Conservation (phyloP, 2,888 invertebrate genomes). For the Orgyia antiqua region DNA sequence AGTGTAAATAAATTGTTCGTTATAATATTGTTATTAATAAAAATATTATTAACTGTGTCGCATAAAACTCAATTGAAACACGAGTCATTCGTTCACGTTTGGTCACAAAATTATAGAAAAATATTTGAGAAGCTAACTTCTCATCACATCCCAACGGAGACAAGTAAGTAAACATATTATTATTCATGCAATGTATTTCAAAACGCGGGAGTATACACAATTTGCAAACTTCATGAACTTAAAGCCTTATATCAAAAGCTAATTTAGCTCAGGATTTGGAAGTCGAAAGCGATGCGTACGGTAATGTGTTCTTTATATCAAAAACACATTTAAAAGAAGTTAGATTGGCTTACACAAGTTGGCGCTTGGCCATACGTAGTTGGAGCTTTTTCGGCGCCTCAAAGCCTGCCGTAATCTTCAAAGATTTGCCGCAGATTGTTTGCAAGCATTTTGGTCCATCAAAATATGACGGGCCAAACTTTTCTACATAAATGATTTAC, state of each 20-base stretch:
- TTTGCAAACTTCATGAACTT: constrained; percentile 37
- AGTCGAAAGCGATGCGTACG: constrained; percentile 60
- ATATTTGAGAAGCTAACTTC: too few species aligned
- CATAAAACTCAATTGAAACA: too few species aligned
- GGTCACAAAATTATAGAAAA: too few species aligned
- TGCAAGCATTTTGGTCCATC: constrained; percentile 64
- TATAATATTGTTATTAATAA: too few species aligned
- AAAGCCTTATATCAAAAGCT: constrained; percentile 66
- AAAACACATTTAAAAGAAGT: constrained; percentile 79
- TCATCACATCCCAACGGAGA: too few species aligned
- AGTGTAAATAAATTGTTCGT: too few species aligned
- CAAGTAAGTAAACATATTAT: constrained; percentile 17
- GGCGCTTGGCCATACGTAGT: constrained; percentile 69
- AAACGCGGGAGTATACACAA: constrained; percentile 18
- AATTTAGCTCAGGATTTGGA: constrained; percentile 64
- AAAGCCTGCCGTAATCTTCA: constrained; percentile 67
- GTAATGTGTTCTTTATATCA: constrained; percentile 76
- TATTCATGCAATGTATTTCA: constrained; percentile 17
- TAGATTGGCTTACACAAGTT: constrained; percentile 76
- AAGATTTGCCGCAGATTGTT: constrained; percentile 72
- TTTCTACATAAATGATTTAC: constrained; percentile 59
- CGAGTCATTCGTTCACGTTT: too few species aligned
- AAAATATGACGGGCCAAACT: constrained; percentile 63
- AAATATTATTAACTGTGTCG: too few species aligned
- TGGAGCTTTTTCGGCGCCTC: constrained; percentile 64